Base-by-base conservation (phyloP, 2,113 vertebrate genomes). In the Marcusenius ussheri region DNA sequence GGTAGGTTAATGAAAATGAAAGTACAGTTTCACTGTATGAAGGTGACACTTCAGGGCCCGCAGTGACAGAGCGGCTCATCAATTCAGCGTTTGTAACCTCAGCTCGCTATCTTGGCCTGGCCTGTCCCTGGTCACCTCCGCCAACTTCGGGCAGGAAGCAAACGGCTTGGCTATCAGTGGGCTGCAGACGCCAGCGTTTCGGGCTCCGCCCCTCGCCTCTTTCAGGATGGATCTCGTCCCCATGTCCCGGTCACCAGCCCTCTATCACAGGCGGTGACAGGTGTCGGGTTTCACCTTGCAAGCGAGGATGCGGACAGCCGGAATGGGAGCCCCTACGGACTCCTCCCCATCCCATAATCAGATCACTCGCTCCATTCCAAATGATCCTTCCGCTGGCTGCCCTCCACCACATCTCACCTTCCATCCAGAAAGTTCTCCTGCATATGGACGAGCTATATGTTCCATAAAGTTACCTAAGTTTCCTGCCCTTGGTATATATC, bases 261-360 rank as follows among this genome's bases (percentile, higher is more conserved):
- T 35, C 88, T 50, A 0, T 89, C 74, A 89, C 77, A 83, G 88
- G 31, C 50, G 50, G 19, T 50, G 49, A 46, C 49, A 45, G 70
- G 70, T 15, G 49, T 89, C 47, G n/a, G 31, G 66, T 90, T 88
- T 90, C 88, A 77, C 35, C 90, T 87, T 62, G 89, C 87, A 39
- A 39, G 91, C 89, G 89, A 92, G 88, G 31, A 88, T 27, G 83
- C 88, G 92, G 92, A 92, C 89, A 90, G 91, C 91, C 89, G 91
- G 87, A 83, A 58, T 35, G 90, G 88, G 90, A 86, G 24, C 89
- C 89, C 89, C 58, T 11, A 83, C 84, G 83, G 91, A 83, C 89
- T 35, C 62, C 85, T 89, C 90, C 56, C 85, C 83, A 51, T 42
- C 90, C 88, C 58, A 86, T 89, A 83, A 88, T 88, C 53, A 47